These are phyloP conservation scores for Drosophila stalkeri DNA, from an alignment of 2,888 invertebrate genomes.

Conservation along the genomic window DNA sequence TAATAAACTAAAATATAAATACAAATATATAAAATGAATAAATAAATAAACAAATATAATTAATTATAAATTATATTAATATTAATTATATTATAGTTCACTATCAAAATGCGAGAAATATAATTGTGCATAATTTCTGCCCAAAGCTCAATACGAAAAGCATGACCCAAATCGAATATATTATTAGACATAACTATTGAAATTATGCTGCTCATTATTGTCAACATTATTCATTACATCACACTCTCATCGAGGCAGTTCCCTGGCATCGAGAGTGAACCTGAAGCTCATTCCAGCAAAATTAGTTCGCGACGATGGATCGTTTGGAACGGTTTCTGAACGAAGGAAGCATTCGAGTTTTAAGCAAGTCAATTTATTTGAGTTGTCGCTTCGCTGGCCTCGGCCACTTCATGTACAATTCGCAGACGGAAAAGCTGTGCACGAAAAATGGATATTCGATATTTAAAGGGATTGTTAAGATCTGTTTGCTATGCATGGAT, in stretches of 20 bases:
- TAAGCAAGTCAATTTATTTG: not conserved
- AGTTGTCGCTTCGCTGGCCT: conserved; percentile 4
- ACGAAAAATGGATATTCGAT: not conserved
- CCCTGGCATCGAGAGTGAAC: not conserved
- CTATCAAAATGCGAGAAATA: too few relatives aligned
- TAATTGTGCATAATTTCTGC: too few relatives aligned
- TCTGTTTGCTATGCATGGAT: not conserved
- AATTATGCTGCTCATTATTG: conserved; percentile 1
- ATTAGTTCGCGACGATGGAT: conserved; percentile 1
- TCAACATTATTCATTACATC: not conserved
- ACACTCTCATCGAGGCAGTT: not conserved
- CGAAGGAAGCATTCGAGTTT: not conserved
- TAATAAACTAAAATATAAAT: too few relatives aligned
- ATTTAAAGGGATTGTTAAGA: not conserved
- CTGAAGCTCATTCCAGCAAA: not conserved
- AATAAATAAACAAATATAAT: too few relatives aligned
- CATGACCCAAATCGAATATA: not conserved
- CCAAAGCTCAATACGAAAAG: not conserved
- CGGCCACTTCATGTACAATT: not conserved
- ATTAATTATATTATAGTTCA: too few relatives aligned
- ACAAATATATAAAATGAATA: too few relatives aligned
- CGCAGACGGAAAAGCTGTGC: not conserved
- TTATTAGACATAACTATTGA: conserved; percentile 3
- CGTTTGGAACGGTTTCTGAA: conserved; percentile 5
- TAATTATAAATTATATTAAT: too few relatives aligned